A percentile compares a stretch with the other conserved stretches of the same genome.
These are phyloP conservation scores for Hetaerina titia DNA, from an alignment of 2,888 invertebrate genomes.

Conservation along the genomic window DNA sequence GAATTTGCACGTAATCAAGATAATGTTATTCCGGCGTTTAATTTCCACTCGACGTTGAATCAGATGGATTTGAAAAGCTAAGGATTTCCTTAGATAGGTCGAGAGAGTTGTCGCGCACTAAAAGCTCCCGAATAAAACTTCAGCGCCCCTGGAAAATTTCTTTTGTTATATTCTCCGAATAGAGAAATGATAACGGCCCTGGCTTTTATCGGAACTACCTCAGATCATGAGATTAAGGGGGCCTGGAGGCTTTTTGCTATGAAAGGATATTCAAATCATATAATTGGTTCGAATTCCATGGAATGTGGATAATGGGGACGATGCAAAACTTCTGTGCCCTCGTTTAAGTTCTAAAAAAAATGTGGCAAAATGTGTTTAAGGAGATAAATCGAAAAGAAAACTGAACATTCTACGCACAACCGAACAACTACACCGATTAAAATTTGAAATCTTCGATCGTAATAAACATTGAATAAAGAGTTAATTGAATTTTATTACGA, in stretches of 20 bases:
- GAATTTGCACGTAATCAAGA: neutral
- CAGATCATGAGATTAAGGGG: constrained; percentile 5
- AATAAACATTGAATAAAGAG: too few species aligned
- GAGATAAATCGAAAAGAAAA: neutral
- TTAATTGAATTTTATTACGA: too few species aligned
- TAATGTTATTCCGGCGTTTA: neutral
- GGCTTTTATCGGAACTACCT: constrained; percentile 2
- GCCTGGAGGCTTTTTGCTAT: neutral
- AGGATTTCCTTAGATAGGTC: neutral
- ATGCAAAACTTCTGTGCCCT: neutral
- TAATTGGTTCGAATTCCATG: constrained; percentile 3
- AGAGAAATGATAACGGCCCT: neutral
- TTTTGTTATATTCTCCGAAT: neutral
- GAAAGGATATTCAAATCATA: constrained; percentile 32
- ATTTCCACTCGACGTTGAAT: neutral
- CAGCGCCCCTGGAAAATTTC: neutral
- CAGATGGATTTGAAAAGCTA: neutral
- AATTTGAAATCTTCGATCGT: too few species aligned
- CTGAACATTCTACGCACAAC: neutral
- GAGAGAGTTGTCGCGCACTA: constrained; percentile 15
- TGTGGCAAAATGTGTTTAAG: neutral
- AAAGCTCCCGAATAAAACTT: neutral
- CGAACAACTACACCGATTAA: too few species aligned
- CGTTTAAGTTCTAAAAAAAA: neutral
- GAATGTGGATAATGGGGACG: neutral